phyloP scores from a whole-genome alignment of 2,888 invertebrate species.

The Phortica magna region DNA sequence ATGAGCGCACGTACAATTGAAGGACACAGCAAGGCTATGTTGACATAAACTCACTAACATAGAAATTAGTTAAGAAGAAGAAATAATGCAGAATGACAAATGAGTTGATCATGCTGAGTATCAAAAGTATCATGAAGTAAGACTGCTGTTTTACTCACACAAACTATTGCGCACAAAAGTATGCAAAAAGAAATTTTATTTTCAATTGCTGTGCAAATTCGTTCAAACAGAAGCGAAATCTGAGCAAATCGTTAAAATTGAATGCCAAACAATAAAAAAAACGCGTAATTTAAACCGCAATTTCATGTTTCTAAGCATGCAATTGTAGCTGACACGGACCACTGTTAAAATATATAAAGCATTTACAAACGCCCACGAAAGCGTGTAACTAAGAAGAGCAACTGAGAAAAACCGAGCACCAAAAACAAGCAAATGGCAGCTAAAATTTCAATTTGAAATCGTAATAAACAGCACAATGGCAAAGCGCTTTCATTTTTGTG shows the following conservation, averaged over 20 bases:
- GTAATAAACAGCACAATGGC: slow-evolving; percentile 36
- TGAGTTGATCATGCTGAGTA: too few relatives aligned
- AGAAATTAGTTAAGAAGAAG: background rate
- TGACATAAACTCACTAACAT: background rate
- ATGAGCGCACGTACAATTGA: background rate
- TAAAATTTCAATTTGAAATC: slow-evolving; percentile 39
- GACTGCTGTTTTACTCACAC: too few relatives aligned
- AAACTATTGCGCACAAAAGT: background rate
- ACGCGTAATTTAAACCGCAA: slow-evolving; percentile 21
- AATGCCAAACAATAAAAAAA: background rate
- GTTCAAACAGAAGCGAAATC: background rate
- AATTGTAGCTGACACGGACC: slow-evolving; percentile 14
- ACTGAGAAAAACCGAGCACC: background rate
- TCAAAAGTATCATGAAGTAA: too few relatives aligned
- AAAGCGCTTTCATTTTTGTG: slow-evolving; percentile 22
- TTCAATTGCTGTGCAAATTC: background rate
- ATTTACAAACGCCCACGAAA: slow-evolving; percentile 2
- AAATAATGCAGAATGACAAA: background rate
- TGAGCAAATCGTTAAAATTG: background rate
- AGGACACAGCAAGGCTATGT: background rate
- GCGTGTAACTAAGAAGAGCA: background rate
- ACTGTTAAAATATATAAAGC: background rate
- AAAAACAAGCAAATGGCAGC: slow-evolving; percentile 27
- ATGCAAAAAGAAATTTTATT: background rate
- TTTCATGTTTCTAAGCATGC: slow-evolving; percentile 23